Conservation (phyloP, 2,797 vertebrate genomes). For the Botia kubotai region DNA sequence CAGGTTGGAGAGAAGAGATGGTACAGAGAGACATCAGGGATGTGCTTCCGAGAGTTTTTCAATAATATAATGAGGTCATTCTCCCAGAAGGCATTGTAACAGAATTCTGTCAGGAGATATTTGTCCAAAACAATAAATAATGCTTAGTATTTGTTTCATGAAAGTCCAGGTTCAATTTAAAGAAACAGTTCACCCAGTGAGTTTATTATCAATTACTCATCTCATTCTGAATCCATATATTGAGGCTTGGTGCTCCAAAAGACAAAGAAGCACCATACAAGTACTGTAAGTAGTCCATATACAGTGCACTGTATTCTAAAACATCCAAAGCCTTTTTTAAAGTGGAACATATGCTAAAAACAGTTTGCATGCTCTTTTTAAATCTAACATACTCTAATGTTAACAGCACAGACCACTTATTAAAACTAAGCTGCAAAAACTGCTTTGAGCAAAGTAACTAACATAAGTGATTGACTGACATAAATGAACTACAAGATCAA, state of each 20-base stretch:
- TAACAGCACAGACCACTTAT: no score
- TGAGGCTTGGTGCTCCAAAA: neutral
- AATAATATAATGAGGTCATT: slow-evolving; percentile 40
- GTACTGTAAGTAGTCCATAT: no score
- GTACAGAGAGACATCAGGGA: neutral
- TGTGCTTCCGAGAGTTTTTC: neutral
- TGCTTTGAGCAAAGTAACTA: no score
- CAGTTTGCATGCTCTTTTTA: no score
- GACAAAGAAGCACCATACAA: no score
- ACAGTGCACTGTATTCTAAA: no score
- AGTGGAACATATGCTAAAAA: no score
- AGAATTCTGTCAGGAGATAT: slow-evolving; percentile 45
- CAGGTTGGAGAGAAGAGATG: neutral
- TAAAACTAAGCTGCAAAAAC: no score
- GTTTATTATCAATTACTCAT: neutral
- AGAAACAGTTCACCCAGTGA: neutral
- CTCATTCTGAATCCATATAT: neutral
- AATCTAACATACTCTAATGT: no score
- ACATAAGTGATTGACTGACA: no score
- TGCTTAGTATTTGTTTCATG: neutral
- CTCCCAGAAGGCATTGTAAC: slow-evolving; percentile 43
- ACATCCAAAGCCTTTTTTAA: no score
- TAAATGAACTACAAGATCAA: no score
- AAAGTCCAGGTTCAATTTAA: neutral
- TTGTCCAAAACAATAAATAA: slow-evolving; percentile 28